phyloP scores from a whole-genome alignment of 1,140 invertebrate genomes.

The Scylla paramamosain region DNA sequence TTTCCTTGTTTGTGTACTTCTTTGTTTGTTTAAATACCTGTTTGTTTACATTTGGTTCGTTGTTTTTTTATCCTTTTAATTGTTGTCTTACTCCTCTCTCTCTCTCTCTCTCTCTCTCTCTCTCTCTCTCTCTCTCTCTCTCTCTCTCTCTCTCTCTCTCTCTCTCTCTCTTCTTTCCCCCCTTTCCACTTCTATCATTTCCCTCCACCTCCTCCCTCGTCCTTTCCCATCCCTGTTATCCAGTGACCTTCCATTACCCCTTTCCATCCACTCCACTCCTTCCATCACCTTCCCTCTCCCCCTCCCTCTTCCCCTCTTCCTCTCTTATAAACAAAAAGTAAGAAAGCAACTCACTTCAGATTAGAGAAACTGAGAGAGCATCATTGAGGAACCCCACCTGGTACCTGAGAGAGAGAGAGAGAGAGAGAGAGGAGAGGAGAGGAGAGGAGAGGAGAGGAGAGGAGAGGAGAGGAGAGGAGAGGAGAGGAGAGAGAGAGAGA shows the following conservation, averaged over 20 bases:
- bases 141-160: neutral
- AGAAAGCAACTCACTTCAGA: no score
- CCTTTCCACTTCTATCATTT: neutral
- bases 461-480: neutral
- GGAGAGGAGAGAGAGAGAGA: neutral
- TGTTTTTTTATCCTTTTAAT: neutral
- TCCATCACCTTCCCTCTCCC: neutral
- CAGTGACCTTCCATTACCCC: neutral
- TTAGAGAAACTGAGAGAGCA: neutral
- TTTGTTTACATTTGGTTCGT: no score
- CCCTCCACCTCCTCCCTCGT: neutral
- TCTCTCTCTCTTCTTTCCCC: neutral
- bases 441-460: neutral
- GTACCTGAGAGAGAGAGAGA: neutral
- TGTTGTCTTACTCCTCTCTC: neutral
- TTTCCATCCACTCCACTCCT: neutral
- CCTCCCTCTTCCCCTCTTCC: neutral
- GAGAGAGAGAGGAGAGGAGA: neutral
- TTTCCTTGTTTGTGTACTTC: no score
- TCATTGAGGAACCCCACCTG: neutral
- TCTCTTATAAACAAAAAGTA: neutral
- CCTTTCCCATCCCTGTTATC: neutral
- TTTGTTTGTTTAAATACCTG: no score
- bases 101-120: slow-evolving; percentile 29
- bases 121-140: neutral